These are phyloP conservation scores for Ptychochromis oligacanthus DNA, from an alignment of 2,113 vertebrate genomes.

Conservation along the genomic window DNA sequence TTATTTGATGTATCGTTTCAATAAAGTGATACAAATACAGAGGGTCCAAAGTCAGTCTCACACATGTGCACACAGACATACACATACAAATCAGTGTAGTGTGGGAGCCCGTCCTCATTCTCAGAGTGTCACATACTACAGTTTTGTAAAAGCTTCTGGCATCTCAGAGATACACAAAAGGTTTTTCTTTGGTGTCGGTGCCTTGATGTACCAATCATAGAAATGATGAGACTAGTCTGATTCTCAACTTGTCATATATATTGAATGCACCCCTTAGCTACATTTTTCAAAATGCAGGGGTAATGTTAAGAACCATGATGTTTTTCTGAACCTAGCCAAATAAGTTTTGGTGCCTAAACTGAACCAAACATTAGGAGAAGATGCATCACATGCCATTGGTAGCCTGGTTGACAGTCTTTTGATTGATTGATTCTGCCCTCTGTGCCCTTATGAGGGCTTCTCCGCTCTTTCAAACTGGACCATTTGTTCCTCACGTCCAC, in stretches of 20 bases:
- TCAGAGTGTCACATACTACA: neutral
- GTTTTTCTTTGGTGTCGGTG: too few species aligned
- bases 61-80: conserved; percentile 7
- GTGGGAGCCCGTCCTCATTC: neutral
- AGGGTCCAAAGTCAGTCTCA: too few species aligned
- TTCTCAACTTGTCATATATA: neutral
- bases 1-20: neutral
- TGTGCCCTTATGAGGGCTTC: neutral
- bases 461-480: neutral
- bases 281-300: neutral
- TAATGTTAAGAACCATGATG: neutral
- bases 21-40: too few species aligned
- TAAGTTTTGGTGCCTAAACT: neutral
- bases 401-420: too few species aligned
- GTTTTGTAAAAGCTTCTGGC: neutral
- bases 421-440: neutral
- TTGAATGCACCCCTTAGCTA: neutral
- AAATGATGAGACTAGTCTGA: too few species aligned
- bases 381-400: too few species aligned
- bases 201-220: too few species aligned
- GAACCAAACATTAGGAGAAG: neutral
- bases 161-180: neutral
- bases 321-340: neutral
- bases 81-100: conserved; percentile 6
- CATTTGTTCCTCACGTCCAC: neutral